Evolutionary conservation across 2,797 vertebrate species (phyloP), one percentile per base, ranked within the genome.

Genomic region (Loris lydekkerianus): DNA sequence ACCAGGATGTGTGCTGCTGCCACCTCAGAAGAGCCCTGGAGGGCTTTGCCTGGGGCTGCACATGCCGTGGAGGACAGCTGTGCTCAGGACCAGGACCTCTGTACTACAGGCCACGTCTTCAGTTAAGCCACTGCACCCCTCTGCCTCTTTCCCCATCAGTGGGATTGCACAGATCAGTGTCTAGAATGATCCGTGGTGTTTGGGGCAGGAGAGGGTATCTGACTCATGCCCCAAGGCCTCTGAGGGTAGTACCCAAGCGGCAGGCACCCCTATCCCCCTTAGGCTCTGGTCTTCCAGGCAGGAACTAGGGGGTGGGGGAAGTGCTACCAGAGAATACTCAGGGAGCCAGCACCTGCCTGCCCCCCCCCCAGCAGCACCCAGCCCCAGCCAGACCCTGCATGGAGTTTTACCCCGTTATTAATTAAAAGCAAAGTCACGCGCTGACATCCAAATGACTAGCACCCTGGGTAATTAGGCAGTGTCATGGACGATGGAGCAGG

Each of bases 391-490:
- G 73, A 72, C 43, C 83, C 65, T 3, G 13, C 8, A 0, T 67
- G 34, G 34, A 86, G 93, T 97, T 97, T 97, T 97, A 96, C 97
- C 95, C 61, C 43, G 88, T 49, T 84, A 82, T 97, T 98, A 96
- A 98, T 98, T 97, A 97, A 97, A 97, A 96, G 91, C 84, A 86
- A 96, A 97, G n/a, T 75, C 96, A 5, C 21, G 69, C 10, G 25
- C 97, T 91, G 98, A 98, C 97, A 96, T 60, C 85, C 84, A 85
- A 78, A 97, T 95, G 96, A 97, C 97, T 97, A 89, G 94, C 75
- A 80, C 70, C 60, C 37, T 53, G 92, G 95, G 29, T 96, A 73
- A 96, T 96, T 61, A 97, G 61, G 86, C 70, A 10, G 67, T 85
- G 95, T 94, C 94, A 0, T 49, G 29, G 27, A 77, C 34, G 98